These are phyloP conservation scores for Dichetophora obliterata DNA, from an alignment of 2,888 invertebrate species.

Conservation along the genomic window DNA sequence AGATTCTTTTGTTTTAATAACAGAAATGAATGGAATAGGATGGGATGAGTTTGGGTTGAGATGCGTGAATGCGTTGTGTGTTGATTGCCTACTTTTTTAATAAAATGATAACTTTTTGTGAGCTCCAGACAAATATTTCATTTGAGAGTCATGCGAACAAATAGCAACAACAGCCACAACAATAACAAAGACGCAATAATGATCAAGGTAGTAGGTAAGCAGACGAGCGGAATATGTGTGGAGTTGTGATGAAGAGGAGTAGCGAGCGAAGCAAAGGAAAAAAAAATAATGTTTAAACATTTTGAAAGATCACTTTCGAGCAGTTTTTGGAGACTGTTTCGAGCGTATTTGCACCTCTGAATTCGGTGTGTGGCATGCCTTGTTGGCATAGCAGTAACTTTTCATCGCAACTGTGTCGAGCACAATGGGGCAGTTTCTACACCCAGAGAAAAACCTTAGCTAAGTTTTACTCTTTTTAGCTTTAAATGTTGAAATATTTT, in stretches of 20 bases:
- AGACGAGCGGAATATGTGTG: not conserved
- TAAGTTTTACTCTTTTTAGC: too few species aligned
- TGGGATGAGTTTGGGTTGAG: slow-evolving; percentile 47
- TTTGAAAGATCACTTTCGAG: slow-evolving; percentile 61
- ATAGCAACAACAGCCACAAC: slow-evolving; percentile 24
- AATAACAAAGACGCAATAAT: not conserved
- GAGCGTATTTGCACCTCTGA: slow-evolving; percentile 65
- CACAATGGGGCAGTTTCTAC: not conserved
- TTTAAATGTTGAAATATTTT: too few species aligned
- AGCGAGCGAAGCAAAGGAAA: not conserved
- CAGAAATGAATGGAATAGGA: slow-evolving; percentile 17
- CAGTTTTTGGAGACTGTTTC: slow-evolving; percentile 59
- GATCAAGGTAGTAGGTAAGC: too few species aligned
- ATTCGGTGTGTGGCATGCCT: slow-evolving; percentile 56
- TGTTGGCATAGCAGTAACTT: not conserved
- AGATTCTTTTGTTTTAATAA: slow-evolving; percentile 50
- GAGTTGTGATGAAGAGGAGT: not conserved
- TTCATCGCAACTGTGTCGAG: not conserved
- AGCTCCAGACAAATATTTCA: slow-evolving; percentile 67
- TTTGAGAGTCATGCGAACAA: slow-evolving; percentile 54
- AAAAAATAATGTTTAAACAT: slow-evolving; percentile 19
- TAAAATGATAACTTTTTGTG: slow-evolving; percentile 65
- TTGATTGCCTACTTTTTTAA: slow-evolving; percentile 65
- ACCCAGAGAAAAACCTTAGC: too few species aligned
- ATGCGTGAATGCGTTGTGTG: slow-evolving; percentile 67